phyloP scores from a whole-genome alignment of 2,797 vertebrate species.

The Emys orbicularis region DNA sequence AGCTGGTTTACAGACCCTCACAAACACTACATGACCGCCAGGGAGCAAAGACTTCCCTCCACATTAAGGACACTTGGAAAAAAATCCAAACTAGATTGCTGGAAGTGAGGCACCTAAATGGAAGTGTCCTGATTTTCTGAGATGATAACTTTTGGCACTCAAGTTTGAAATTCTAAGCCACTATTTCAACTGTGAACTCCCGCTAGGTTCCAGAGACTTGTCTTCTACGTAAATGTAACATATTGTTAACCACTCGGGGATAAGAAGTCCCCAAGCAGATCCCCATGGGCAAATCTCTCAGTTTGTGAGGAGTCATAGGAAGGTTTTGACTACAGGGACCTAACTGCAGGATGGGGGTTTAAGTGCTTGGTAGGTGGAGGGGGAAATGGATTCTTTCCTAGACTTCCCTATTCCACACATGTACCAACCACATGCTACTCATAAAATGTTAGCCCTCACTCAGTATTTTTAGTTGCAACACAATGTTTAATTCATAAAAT shows the following conservation, averaged over 20 bases:
- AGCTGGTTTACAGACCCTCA: rapidly evolving
- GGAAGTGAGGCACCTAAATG: rapidly evolving
- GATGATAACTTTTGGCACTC: not conserved
- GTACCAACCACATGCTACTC: not conserved
- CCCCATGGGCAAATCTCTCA: not conserved
- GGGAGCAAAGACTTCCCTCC: not conserved
- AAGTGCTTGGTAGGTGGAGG: not conserved
- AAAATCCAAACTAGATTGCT: rapidly evolving
- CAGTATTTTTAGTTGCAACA: too few species aligned
- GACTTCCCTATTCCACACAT: not conserved
- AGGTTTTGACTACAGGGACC: not conserved
- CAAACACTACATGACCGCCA: not conserved
- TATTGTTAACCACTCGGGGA: not conserved
- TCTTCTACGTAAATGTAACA: not conserved
- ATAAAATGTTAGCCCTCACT: too few species aligned
- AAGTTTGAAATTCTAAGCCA: not conserved
- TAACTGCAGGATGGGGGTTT: not conserved
- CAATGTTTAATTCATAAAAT: too few species aligned
- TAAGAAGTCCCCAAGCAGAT: not conserved
- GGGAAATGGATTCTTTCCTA: not conserved
- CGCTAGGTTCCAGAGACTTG: not conserved
- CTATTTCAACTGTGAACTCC: not conserved
- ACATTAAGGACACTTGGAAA: not conserved
- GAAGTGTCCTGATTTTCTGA: not conserved
- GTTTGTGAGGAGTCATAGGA: not conserved